A percentile compares a stretch with the other conserved stretches of the same genome.
Conservation (phyloP, 2,113 vertebrate genomes). For the Dasyurus viverrinus region DNA sequence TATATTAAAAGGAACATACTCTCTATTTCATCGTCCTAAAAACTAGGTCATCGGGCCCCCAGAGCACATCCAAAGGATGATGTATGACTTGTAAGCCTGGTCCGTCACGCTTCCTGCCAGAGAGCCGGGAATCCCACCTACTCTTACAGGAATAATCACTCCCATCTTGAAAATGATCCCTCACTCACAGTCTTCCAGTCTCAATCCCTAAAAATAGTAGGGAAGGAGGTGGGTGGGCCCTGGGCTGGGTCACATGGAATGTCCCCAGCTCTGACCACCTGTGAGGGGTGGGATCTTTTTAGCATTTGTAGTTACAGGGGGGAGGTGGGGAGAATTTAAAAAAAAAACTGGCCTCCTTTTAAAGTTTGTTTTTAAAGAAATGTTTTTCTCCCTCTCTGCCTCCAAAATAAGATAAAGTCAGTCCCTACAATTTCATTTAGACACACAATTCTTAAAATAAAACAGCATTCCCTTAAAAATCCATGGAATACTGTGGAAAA, state of each 20-base stretch:
- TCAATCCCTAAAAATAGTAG: neutral
- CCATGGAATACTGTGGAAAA: neutral
- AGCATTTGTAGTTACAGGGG: neutral
- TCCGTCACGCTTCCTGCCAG: neutral
- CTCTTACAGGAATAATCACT: neutral
- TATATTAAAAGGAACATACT: neutral
- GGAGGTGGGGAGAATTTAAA: conserved; percentile 2
- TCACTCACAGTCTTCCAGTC: neutral
- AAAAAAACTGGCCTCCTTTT: neutral
- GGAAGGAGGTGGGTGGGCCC: neutral
- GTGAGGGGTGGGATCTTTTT: neutral
- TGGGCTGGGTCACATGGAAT: neutral
- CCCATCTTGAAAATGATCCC: neutral
- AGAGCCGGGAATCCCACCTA: neutral
- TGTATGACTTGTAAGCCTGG: neutral
- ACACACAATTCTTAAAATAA: neutral
- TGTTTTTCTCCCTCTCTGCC: neutral
- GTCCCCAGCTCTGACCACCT: neutral
- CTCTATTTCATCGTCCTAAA: neutral
- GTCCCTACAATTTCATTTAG: neutral
- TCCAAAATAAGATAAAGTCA: neutral
- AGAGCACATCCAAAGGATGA: neutral
- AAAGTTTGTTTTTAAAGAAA: neutral
- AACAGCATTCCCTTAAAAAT: neutral
- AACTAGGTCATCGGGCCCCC: neutral